Base-by-base conservation (phyloP, 2,888 invertebrate genomes). In the Lepidonotus clava region DNA sequence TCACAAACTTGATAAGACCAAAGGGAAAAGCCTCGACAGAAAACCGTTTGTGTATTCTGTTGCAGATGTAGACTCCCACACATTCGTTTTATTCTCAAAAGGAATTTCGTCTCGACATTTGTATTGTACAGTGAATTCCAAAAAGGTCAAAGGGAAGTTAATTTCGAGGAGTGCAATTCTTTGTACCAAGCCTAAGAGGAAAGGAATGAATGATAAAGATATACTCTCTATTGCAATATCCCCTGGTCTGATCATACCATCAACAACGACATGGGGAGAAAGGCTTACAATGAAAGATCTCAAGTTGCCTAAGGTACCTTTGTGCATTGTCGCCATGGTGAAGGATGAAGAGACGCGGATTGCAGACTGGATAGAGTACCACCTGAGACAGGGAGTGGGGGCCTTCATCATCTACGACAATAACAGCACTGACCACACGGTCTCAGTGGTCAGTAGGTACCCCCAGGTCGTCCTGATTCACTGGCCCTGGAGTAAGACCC, bases 321-420 rank as follows among this genome's bases (percentile, higher is more conserved):
- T 67, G 32, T 67, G 67, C 28, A 67, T 67, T n/a, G 28, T 67
- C 2, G 18, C 67, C 21, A 67, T 67, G 67, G 28, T 67, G 67
- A 67, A 67, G 67, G 28, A 67, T 67, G 67, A 67, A 18, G 6
- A 67, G 36, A 32, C 18, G 14, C 14, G 28, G 34, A 67, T 67
- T 34, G 67, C 67, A 34, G 67, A 67, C 67, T 67, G 67, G 67
- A 28, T 67, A 34, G 67, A 28, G 8, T 67, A 67, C 36, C 67
- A 67, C 67, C n/a, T 67, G 24, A 28, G 67, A 28, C 67, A 67
- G 28, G 67, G 67, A 34, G 67, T 36, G 36, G 32, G 6, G 1
- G 18, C 28, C 14, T 67, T 67, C 28, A n/a, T 67, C 14, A 18
- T 67, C 34, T 67, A 67, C 67, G 1, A 67, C 36, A 67, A 67